phyloP scores from a whole-genome alignment of 64 coral and sea anemone genomes.

The Exaiptasia diaphana region DNA sequence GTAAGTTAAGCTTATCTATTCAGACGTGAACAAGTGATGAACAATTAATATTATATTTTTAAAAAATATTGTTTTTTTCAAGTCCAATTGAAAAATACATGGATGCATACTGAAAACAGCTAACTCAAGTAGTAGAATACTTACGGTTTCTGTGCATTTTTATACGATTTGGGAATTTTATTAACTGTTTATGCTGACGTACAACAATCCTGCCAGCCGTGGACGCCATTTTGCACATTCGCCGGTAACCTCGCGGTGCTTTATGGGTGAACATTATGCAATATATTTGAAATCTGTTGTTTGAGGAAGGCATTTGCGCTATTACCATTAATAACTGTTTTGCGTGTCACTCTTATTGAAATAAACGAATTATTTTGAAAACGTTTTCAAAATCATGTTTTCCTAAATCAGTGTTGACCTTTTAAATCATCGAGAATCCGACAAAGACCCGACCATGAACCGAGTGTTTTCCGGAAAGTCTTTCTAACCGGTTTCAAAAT shows the following conservation, averaged over 20 bases:
- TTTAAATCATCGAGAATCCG: too few species aligned
- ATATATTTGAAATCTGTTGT: too few species aligned
- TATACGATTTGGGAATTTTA: conserved; percentile 72
- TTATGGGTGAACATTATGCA: conserved; percentile 12
- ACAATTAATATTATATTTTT: too few species aligned
- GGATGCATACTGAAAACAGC: not conserved
- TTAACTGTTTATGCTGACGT: conserved; percentile 66
- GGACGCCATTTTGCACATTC: conserved; percentile 87
- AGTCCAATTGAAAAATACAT: not conserved
- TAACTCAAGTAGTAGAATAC: not conserved
- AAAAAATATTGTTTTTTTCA: too few species aligned
- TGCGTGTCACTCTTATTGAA: not conserved
- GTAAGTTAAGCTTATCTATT: not conserved
- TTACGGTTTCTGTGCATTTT: conserved; percentile 49
- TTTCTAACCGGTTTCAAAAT: too few species aligned
- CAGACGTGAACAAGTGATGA: too few species aligned
- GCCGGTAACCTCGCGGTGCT: not conserved
- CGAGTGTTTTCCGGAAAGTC: too few species aligned
- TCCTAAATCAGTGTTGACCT: too few species aligned
- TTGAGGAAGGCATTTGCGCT: too few species aligned
- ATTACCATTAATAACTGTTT: too few species aligned
- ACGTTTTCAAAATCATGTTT: too few species aligned
- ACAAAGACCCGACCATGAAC: too few species aligned
- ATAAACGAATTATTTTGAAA: not conserved
- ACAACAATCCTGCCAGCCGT: conserved; percentile 48